Evolutionary conservation across 2,888 invertebrate genomes (phyloP).

Genomic region (Drosophila lacicola): DNA sequence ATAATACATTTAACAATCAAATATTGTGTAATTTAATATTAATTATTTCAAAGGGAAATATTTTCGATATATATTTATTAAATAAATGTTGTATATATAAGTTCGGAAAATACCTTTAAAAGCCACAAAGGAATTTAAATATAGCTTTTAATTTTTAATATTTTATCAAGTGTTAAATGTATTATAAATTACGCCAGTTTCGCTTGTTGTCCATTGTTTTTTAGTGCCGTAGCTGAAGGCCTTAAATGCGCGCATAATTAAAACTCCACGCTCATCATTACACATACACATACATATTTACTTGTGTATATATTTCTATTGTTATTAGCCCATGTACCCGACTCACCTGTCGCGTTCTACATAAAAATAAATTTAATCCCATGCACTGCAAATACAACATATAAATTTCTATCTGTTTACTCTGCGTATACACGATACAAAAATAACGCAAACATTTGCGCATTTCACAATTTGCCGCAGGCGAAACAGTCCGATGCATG

Average conservation of each 20-base stretch:
- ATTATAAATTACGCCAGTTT: not conserved
- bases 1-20: not conserved
- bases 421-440: constrained; percentile 4
- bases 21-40: not conserved
- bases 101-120: not conserved
- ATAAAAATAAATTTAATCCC: constrained; percentile 19
- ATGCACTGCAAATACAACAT: constrained; percentile 16
- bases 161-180: constrained; percentile 8
- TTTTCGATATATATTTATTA: too few relatives aligned
- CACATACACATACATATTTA: constrained; percentile 41
- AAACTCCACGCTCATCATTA: constrained; percentile 46
- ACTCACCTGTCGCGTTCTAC: not conserved
- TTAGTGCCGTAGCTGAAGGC: constrained; percentile 51
- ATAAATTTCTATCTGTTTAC: constrained; percentile 6
- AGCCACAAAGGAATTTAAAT: constrained; percentile 5
- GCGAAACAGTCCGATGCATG: constrained; percentile 5
- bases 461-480: constrained; percentile 8
- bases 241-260: constrained; percentile 62
- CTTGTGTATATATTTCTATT: constrained; percentile 20
- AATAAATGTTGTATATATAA: not conserved
- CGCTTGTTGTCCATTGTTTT: constrained; percentile 17
- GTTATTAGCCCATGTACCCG: constrained; percentile 31
- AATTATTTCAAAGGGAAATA: not conserved
- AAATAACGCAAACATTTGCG: constrained; percentile 18
- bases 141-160: constrained; percentile 19